Percentiles rank a stretch among this genome's conserved stretches.
Evolutionary conservation across 2,888 invertebrate species (phyloP).

Genomic region (Agriopis marginaria): DNA sequence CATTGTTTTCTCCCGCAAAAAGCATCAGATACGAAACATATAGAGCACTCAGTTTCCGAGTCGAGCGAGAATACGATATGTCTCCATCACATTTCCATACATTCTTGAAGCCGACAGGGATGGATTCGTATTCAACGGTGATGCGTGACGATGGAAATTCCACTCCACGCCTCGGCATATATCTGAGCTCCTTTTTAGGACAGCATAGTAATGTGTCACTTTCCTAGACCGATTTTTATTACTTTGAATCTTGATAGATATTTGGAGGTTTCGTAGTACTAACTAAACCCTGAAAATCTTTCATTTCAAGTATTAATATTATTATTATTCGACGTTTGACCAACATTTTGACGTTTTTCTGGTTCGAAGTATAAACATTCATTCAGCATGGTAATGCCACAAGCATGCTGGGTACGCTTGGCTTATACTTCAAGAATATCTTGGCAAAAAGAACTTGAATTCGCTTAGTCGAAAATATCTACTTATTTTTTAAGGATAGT

Average conservation of each 20-base stretch:
- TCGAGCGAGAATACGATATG: slow-evolving; percentile 74
- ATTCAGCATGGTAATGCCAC: no score
- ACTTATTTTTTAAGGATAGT: no score
- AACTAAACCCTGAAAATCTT: no score
- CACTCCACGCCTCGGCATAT: slow-evolving; percentile 55
- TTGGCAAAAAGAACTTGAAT: no score
- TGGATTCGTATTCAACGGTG: slow-evolving; percentile 67
- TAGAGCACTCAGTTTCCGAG: slow-evolving; percentile 69
- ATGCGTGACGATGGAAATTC: slow-evolving; percentile 68
- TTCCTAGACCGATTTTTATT: slow-evolving; percentile 31
- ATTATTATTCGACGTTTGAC: no score
- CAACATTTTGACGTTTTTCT: no score
- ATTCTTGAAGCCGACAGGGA: slow-evolving; percentile 69
- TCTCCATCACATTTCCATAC: slow-evolving; percentile 78
- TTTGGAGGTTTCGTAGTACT: not conserved
- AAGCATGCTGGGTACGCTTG: no score
- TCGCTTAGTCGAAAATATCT: no score
- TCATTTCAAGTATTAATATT: no score
- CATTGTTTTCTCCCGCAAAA: slow-evolving; percentile 75
- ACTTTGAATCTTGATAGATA: slow-evolving; percentile 17
- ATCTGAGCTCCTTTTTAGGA: slow-evolving; percentile 35
- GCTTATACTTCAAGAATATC: no score
- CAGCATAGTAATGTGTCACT: slow-evolving; percentile 34
- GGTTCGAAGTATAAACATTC: no score
- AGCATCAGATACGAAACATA: slow-evolving; percentile 72